These are phyloP conservation scores for Stenodema calcarata DNA, from an alignment of 2,888 invertebrate species.

Conservation along the genomic window DNA sequence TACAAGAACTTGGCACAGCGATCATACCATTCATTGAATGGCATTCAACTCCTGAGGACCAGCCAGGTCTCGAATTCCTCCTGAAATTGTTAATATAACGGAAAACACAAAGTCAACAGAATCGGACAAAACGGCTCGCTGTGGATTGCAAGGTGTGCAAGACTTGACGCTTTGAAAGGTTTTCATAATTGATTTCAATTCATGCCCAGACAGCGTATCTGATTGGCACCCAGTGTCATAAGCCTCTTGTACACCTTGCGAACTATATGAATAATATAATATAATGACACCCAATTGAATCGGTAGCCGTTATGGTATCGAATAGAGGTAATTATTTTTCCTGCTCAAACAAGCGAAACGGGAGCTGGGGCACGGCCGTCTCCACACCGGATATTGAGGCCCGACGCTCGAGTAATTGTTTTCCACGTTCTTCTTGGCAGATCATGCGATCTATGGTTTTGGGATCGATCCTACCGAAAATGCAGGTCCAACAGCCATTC, in stretches of 20 bases:
- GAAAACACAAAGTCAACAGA: neutral
- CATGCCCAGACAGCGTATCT: conserved; percentile 9
- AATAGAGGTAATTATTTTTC: conserved; percentile 7
- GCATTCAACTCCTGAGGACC: too few species aligned
- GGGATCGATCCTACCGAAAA: neutral
- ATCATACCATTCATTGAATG: too few species aligned
- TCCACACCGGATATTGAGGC: conserved; percentile 21
- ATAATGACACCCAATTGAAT: conserved; percentile 30
- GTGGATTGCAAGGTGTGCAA: neutral
- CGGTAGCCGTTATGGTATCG: conserved; percentile 20
- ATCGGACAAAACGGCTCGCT: neutral
- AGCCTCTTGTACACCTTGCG: conserved; percentile 11
- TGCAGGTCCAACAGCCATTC: too few species aligned
- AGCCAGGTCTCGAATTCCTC: neutral
- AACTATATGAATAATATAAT: conserved; percentile 28
- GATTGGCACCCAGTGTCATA: conserved; percentile 22
- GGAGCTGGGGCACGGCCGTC: neutral
- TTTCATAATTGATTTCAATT: conserved; percentile 23
- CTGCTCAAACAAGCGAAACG: neutral
- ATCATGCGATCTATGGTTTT: neutral
- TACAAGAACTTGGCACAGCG: too few species aligned
- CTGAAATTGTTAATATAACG: neutral
- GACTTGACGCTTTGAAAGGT: conserved; percentile 4
- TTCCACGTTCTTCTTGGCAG: conserved; percentile 6
- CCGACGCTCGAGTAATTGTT: neutral